These are phyloP conservation scores for Acanthopagrus latus DNA, from an alignment of 2,797 vertebrate genomes.

Conservation along the genomic window DNA sequence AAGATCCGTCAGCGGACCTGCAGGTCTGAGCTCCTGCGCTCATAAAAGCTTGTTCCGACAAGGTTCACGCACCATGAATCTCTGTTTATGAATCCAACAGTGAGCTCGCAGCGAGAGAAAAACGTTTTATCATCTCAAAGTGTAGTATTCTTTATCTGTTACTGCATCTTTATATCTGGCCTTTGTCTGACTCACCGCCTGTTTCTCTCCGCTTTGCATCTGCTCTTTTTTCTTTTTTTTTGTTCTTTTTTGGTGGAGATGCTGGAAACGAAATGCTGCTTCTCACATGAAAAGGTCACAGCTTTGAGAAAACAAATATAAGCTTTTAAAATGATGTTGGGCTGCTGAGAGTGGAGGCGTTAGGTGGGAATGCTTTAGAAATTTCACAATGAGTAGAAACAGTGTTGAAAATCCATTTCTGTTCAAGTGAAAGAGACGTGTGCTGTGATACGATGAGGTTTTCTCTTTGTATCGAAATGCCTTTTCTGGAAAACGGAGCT, in stretches of 20 bases:
- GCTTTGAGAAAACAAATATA: slow-evolving; percentile 8
- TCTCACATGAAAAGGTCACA: slow-evolving; percentile 44
- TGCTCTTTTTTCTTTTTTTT: not conserved
- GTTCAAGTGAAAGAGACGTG: not conserved
- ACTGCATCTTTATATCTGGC: slow-evolving; percentile 41
- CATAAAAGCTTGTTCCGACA: slow-evolving; percentile 16
- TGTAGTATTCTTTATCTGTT: slow-evolving; percentile 6
- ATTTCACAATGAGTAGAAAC: slow-evolving; percentile 12
- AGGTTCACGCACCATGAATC: slow-evolving; percentile 4
- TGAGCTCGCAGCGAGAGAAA: slow-evolving; percentile 6
- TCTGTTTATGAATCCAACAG: slow-evolving; percentile 25
- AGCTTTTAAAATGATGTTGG: slow-evolving; percentile 38
- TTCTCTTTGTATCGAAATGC: not conserved
- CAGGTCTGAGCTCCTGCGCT: slow-evolving; percentile 17
- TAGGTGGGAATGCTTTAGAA: not conserved
- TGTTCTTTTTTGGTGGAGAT: slow-evolving; percentile 1
- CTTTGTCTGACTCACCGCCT: slow-evolving; percentile 16
- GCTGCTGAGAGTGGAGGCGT: not conserved
- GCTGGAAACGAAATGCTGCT: slow-evolving; percentile 18
- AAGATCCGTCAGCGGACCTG: not conserved
- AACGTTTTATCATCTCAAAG: slow-evolving; percentile 1
- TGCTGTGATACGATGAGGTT: slow-evolving; percentile 9
- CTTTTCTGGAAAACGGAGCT: not conserved
- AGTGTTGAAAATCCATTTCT: slow-evolving; percentile 15
- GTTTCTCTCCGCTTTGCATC: slow-evolving; percentile 17